Base-by-base conservation (phyloP, 2,797 vertebrate species). In the Trichosurus vulpecula region DNA sequence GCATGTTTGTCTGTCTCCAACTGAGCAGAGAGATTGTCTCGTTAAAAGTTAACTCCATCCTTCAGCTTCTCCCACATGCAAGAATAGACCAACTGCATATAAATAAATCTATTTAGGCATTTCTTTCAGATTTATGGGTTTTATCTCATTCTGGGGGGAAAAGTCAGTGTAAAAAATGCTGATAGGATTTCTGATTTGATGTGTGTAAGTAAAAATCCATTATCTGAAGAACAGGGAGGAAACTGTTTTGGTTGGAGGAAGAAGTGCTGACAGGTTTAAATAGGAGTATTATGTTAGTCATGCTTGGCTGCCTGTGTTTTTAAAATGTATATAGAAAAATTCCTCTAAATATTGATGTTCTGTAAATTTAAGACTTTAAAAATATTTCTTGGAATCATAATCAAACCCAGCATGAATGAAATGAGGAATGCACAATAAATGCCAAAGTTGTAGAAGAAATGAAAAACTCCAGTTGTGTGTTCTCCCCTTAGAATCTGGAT, bases 191-290 rank as follows among this genome's bases (percentile, higher is more conserved):
- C 54, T 90, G 29, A 95, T 91, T 94, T 95, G 61, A 95, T 90
- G 58, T 93, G 91, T 11, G 81, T 47, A 81, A 58, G 87, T 97
- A 97, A 98, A 98, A 98, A 97, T 96, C 96, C 94, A 97, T 98
- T 98, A 98, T 93, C 14, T 93, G 95, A 96, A 97, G 89, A 98
- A 94, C 52, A 97, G 90, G 4, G 58, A 98, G 95, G 89, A 96
- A 93, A 97, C 0, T 87, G 74, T 29, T 89, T 96, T 97, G 96
- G 96, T 98, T 96, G 92, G 94, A 97, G 57, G 96, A 56, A 96
- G 74, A 97, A 94, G 58, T 93, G 58, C 2, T 96, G 93, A 98
- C 97, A 97, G 29, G 47, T 97, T 97, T 97, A 97, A 97, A 98
- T 91, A 94, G 92, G 95, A 92, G 57, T 94, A n/a, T 54, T 93